Evolutionary conservation across 2,113 vertebrate species (phyloP).

Genomic region (Labrus mixtus): DNA sequence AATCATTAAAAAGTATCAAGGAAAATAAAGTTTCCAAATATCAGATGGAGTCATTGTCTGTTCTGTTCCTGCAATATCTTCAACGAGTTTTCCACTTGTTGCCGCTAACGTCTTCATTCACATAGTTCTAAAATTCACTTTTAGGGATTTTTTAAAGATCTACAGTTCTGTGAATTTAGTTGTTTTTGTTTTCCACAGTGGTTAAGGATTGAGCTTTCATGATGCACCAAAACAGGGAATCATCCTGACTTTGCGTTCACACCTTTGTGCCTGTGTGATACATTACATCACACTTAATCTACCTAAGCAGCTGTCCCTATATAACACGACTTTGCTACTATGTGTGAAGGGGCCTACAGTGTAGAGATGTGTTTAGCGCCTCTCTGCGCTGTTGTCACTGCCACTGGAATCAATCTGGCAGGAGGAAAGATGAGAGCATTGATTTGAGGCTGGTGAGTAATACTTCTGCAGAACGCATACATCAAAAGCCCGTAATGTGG

Average conservation of each 20-base stretch:
- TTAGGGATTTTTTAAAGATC: too few relatives aligned
- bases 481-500: slow-evolving; percentile 83
- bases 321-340: slow-evolving; percentile 60
- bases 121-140: too few relatives aligned
- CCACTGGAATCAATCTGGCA: slow-evolving; percentile 83
- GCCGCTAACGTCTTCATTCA: too few relatives aligned
- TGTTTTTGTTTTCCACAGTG: not conserved
- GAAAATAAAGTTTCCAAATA: too few relatives aligned
- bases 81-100: too few relatives aligned
- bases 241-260: not conserved
- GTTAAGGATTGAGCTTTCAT: too few relatives aligned
- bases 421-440: slow-evolving; percentile 83
- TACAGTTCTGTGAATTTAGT: too few relatives aligned
- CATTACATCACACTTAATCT: slow-evolving; percentile 28
- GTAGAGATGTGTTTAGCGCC: slow-evolving; percentile 59
- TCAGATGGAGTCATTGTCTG: too few relatives aligned
- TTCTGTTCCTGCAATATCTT: too few relatives aligned
- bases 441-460: slow-evolving; percentile 86
- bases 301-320: slow-evolving; percentile 22
- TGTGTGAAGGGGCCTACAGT: slow-evolving; percentile 81
- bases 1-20: too few relatives aligned
- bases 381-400: slow-evolving; percentile 65
- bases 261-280: slow-evolving; percentile 22
- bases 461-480: slow-evolving; percentile 84
- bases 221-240: not conserved